phyloP scores from a whole-genome alignment of 2,113 vertebrate species.

The Gambusia affinis region DNA sequence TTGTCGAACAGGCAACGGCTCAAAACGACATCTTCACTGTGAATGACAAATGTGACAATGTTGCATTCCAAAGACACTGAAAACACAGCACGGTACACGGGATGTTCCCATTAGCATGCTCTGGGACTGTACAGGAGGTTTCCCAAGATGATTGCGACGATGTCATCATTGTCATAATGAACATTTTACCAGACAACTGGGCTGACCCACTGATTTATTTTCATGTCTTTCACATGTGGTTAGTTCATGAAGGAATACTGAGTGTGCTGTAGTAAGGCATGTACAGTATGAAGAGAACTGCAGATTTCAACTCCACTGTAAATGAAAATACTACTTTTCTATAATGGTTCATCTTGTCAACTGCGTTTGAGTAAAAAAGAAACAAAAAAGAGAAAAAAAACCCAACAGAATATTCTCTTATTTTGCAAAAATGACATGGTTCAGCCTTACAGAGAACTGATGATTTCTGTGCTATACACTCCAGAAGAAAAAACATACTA shows the following conservation, averaged over 20 bases:
- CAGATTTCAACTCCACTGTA: slow-evolving; percentile 51
- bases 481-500: slow-evolving; percentile 60
- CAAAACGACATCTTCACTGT: slow-evolving; percentile 63
- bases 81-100: slow-evolving; percentile 78
- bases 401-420: slow-evolving; percentile 10
- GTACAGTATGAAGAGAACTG: slow-evolving; percentile 67
- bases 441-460: slow-evolving; percentile 50
- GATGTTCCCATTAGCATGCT: slow-evolving; percentile 75
- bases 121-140: slow-evolving; percentile 75
- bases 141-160: slow-evolving; percentile 52
- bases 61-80: slow-evolving; percentile 78
- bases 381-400: slow-evolving; percentile 10
- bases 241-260: slow-evolving; percentile 50
- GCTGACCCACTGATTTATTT: slow-evolving; percentile 49
- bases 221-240: slow-evolving; percentile 36
- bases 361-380: slow-evolving; percentile 51
- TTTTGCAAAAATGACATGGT: slow-evolving; percentile 56
- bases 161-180: slow-evolving; percentile 53
- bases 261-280: slow-evolving; percentile 69
- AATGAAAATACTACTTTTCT: slow-evolving; percentile 58
- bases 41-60: slow-evolving; percentile 72
- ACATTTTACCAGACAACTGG: slow-evolving; percentile 41
- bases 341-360: slow-evolving; percentile 32
- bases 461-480: slow-evolving; percentile 63
- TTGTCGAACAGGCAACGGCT: slow-evolving; percentile 42